These are phyloP conservation scores for Phyllotreta cruciferae DNA, from an alignment of 2,888 invertebrate species.

Conservation along the genomic window DNA sequence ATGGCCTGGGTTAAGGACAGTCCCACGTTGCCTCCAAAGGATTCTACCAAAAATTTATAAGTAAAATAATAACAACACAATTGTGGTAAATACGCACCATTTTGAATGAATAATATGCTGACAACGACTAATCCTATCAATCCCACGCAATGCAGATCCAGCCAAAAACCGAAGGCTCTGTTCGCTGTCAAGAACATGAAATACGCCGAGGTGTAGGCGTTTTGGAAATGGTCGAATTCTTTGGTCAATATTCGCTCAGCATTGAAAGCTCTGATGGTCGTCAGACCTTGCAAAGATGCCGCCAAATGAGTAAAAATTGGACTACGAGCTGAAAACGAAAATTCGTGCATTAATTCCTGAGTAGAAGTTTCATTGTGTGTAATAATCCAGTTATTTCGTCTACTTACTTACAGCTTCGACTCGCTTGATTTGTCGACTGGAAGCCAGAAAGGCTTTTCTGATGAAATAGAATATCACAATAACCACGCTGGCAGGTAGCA, in stretches of 20 bases:
- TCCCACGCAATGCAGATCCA: slow-evolving; percentile 71
- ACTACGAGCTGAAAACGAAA: slow-evolving; percentile 70
- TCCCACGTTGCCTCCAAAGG: slow-evolving; percentile 76
- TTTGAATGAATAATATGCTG: slow-evolving; percentile 69
- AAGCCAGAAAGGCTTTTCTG: slow-evolving; percentile 71
- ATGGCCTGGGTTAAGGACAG: slow-evolving; percentile 82
- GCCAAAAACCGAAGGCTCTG: slow-evolving; percentile 73
- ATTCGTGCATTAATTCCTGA: slow-evolving; percentile 5
- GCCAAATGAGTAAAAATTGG: slow-evolving; percentile 79
- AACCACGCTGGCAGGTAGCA: slow-evolving; percentile 70
- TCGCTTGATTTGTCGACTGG: slow-evolving; percentile 74
- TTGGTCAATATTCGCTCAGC: slow-evolving; percentile 66
- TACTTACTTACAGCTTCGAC: slow-evolving; percentile 71
- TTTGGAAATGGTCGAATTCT: slow-evolving; percentile 70
- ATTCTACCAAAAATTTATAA: slow-evolving; percentile 53
- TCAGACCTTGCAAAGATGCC: slow-evolving; percentile 76
- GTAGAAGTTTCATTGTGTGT: no score
- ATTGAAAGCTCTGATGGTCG: slow-evolving; percentile 77
- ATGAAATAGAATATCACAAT: slow-evolving; percentile 69
- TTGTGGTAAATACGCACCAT: slow-evolving; percentile 54
- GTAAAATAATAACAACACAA: neutral
- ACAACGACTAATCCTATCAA: slow-evolving; percentile 71
- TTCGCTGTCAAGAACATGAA: slow-evolving; percentile 68
- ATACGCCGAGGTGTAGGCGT: slow-evolving; percentile 76
- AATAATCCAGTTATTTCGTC: no score